Evolutionary conservation across 2,797 vertebrate species (phyloP), one percentile per base, ranked within the genome.

Genomic region (Jordanella pulchra): DNA sequence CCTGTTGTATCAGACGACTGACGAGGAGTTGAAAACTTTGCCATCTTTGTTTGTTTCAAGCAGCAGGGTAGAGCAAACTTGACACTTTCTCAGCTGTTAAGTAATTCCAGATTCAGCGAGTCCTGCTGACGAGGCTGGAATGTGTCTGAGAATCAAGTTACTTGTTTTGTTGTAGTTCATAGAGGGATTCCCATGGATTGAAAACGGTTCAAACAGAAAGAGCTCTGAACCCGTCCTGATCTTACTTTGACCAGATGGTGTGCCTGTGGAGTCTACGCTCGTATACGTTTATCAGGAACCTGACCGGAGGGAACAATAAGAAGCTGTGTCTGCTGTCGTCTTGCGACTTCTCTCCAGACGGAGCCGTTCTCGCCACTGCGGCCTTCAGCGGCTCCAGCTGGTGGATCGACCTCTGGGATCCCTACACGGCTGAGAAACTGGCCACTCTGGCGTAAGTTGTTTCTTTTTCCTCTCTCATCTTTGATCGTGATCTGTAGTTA

Each of bases 341-440:
- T 0, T 99, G 98, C 0, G 96, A 96, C 89, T 99, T 99, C 92
- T 97, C 97, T 0, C 96, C 96, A 0, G 97, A 99, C 45, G 97
- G 97, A 0, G 97, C 97, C 0, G 88, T 99, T 90, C 95, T 99
- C 0, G 97, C 96, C 80, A 97, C 97, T 0, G 97, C 96, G 0
- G 98, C 97, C 4, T 97, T 96, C 0, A 95, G 96, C 0, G 92
- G 95, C 75, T 86, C 85, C 81, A 91, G 91, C 84, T 95, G 94
- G 94, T 96, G 94, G 44, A 95, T 97, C 79, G 96, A 97, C 91
- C 95, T 99, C 82, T 99, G 98, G 97, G 98, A 99, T 88, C 97
- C 98, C 21, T 97, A 97, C 92, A 98, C 97, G 0, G 97, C 96
- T 3, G 95, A 97, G 87, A 95, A 95, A 73, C 94, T 99, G 89